phyloP scores from a whole-genome alignment of 2,113 vertebrate species.

The Salminus brasiliensis region DNA sequence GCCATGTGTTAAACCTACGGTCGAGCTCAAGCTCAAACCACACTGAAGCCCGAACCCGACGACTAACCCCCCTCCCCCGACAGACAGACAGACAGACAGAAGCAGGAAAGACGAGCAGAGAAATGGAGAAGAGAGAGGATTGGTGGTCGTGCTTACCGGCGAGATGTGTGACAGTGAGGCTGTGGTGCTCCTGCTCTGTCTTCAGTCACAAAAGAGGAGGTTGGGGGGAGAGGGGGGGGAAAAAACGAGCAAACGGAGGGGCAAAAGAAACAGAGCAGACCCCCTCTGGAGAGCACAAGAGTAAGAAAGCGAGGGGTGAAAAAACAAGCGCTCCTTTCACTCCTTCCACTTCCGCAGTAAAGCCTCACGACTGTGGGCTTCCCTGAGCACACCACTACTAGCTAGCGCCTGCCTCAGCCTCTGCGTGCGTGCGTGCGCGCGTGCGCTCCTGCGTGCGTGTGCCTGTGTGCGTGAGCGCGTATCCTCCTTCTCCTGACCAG shows the following conservation, averaged over 20 bases:
- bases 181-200: slow-evolving; percentile 54
- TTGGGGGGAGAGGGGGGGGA: slow-evolving; percentile 53
- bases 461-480: too few relatives aligned
- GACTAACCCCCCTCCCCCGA: too few relatives aligned
- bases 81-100: not conserved
- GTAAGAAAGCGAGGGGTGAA: slow-evolving; percentile 43
- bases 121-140: slow-evolving; percentile 11
- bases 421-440: slow-evolving; percentile 14
- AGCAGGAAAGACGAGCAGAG: slow-evolving; percentile 5
- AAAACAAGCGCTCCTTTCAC: slow-evolving; percentile 32
- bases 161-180: slow-evolving; percentile 60
- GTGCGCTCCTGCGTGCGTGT: too few relatives aligned
- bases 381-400: slow-evolving; percentile 74
- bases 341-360: slow-evolving; percentile 63
- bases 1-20: not conserved
- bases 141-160: slow-evolving; percentile 71
- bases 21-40: slow-evolving; percentile 3
- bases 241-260: slow-evolving; percentile 58
- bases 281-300: slow-evolving; percentile 33
- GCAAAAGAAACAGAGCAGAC: slow-evolving; percentile 19
- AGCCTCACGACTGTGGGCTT: slow-evolving; percentile 73
- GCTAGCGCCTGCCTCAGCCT: slow-evolving; percentile 55
- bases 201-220: slow-evolving; percentile 55
- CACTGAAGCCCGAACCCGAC: not conserved
- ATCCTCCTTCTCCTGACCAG: slow-evolving; percentile 58